Percentiles rank a stretch among this genome's conserved stretches.
phyloP scores from a whole-genome alignment of 1,140 invertebrate species.

The Rhagoletis pomonella region DNA sequence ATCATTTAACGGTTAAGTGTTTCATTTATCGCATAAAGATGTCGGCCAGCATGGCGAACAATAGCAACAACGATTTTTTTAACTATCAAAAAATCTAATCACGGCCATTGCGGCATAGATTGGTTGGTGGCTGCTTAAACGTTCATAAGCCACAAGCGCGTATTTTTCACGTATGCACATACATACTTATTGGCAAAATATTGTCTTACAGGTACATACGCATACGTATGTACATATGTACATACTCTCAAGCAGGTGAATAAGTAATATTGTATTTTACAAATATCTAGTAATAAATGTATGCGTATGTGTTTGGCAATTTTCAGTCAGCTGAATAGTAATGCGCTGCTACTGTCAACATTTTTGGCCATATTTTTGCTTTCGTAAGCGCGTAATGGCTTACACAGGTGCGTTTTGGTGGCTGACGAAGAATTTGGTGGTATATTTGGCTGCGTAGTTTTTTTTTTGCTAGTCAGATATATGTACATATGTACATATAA shows the following conservation, averaged over 20 bases:
- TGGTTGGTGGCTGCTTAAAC: neutral
- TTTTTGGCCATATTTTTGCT: neutral
- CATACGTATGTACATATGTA: neutral
- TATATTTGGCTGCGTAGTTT: neutral
- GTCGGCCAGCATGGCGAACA: neutral
- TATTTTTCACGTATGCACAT: neutral
- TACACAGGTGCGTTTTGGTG: slow-evolving; percentile 11
- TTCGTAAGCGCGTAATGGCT: neutral
- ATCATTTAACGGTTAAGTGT: slow-evolving; percentile 35
- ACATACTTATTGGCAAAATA: slow-evolving; percentile 20
- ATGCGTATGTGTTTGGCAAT: neutral
- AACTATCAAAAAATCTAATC: slow-evolving; percentile 36
- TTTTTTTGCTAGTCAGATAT: neutral
- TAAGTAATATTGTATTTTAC: slow-evolving; percentile 4
- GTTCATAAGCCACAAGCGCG: neutral
- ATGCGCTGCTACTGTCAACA: neutral
- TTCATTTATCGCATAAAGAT: slow-evolving; percentile 34
- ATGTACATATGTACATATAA: neutral
- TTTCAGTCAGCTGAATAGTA: slow-evolving; percentile 28
- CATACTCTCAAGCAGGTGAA: neutral
- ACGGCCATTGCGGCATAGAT: neutral
- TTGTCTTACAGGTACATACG: neutral
- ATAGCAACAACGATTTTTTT: neutral
- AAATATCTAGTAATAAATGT: slow-evolving; percentile 14
- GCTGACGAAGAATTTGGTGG: neutral